Base-by-base conservation (phyloP, 2,888 invertebrate genomes). In the Agrotis clavis region DNA sequence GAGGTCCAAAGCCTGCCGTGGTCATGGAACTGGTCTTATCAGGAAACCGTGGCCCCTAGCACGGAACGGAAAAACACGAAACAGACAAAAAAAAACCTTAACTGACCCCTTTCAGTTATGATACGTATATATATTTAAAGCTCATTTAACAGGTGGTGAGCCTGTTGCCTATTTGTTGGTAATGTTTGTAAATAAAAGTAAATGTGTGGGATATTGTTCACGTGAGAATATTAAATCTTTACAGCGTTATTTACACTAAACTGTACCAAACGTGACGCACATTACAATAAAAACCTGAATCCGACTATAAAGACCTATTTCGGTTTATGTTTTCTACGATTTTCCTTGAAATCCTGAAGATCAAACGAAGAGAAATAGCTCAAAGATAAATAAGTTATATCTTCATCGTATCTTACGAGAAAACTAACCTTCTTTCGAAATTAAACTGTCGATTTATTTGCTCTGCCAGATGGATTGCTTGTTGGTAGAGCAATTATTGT, bases 401-500 rank as follows among this genome's bases (percentile, higher is more conserved):
- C 64, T 60, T 41, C 82, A 66, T 70, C 77, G 72, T 78, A 73
- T 79, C 72, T 62, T 62, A 71, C 56, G 67, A 81, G 84, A 87
- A 80, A 82, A 81, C 65, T 77, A 76, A 81, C 79, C 73, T 82
- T 72, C 78, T 85, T 84, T 87, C 83, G 67, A 91, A 92, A 93
- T 91, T 92, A 92, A 91, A 89, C 90, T 91, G 91, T 92, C 91
- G 90, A 90, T 92, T 91, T 92, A 93, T 93, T 92, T 93, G 89
- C 89, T 83, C 83, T 77, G 80, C 85, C 89, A 92, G 93, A 93
- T 91, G 92, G 92, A 93, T 93, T 90, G 91, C 87, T 90, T 89
- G 88, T 90, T 88, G 87, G 86, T 85, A 81, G 84, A 68, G 77
- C 85, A 77, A 82, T 82, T 80, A 82, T 82, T 80, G 87, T 74